Evolutionary conservation across 1,140 invertebrate genomes (phyloP).

Genomic region (Pachyrhynchus sulphureomaculatus): DNA sequence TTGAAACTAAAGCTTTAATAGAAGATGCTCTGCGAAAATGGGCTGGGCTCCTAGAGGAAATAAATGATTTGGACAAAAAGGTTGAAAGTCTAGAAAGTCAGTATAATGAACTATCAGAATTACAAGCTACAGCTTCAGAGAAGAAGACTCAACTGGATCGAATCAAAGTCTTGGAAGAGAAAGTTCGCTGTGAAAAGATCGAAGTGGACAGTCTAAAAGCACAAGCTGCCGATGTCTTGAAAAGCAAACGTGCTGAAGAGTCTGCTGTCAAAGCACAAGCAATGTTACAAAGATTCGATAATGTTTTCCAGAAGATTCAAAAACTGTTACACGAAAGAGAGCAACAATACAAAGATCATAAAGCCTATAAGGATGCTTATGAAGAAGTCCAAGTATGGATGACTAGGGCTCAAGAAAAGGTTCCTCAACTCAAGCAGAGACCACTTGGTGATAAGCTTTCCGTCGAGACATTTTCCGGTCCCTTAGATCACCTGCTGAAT

Average conservation of each 20-base stretch:
- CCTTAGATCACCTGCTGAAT: slow-evolving; percentile 81
- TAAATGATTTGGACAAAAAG: slow-evolving; percentile 81
- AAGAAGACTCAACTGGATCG: slow-evolving; percentile 83
- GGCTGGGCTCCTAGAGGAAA: slow-evolving; percentile 84
- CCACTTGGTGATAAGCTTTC: slow-evolving; percentile 83
- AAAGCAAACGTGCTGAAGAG: slow-evolving; percentile 79
- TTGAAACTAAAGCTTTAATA: slow-evolving; percentile 84
- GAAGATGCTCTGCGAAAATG: slow-evolving; percentile 89
- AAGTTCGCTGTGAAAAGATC: slow-evolving; percentile 85
- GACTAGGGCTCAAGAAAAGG: slow-evolving; percentile 81
- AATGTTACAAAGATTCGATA: slow-evolving; percentile 78
- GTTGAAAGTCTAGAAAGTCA: slow-evolving; percentile 74
- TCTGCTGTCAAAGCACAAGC: slow-evolving; percentile 81
- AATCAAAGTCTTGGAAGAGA: slow-evolving; percentile 84
- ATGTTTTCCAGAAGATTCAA: slow-evolving; percentile 67
- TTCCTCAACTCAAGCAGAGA: slow-evolving; percentile 82
- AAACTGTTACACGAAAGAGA: slow-evolving; percentile 76
- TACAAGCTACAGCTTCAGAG: slow-evolving; percentile 79
- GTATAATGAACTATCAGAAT: slow-evolving; percentile 71
- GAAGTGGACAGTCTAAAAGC: slow-evolving; percentile 87
- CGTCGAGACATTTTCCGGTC: slow-evolving; percentile 83
- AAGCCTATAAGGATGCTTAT: slow-evolving; percentile 83
- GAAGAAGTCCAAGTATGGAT: slow-evolving; percentile 86
- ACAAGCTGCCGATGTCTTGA: slow-evolving; percentile 85
- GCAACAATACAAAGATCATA: slow-evolving; percentile 84